These are phyloP conservation scores for Oriolus oriolus DNA, from an alignment of 2,113 vertebrate genomes.

Conservation along the genomic window DNA sequence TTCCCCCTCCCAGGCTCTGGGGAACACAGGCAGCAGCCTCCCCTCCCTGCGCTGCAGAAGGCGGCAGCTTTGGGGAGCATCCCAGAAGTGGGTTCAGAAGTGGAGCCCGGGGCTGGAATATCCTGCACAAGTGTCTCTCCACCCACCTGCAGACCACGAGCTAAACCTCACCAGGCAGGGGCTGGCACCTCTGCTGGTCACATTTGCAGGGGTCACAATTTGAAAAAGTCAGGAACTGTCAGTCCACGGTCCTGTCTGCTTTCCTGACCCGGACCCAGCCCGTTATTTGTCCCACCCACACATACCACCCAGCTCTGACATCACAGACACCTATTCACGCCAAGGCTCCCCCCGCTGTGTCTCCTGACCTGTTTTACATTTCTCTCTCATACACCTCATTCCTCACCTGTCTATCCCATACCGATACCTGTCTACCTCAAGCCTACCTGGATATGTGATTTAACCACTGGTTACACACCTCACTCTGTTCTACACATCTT, in stretches of 20 bases:
- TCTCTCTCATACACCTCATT: not conserved
- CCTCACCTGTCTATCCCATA: not conserved
- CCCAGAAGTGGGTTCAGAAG: not conserved
- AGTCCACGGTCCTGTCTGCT: fast-evolving
- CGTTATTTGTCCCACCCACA: not conserved
- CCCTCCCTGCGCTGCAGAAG: not conserved
- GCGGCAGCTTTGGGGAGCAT: not conserved
- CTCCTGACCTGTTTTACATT: not conserved
- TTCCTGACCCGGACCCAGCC: not conserved
- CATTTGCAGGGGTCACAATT: not conserved
- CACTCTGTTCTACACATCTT: not conserved
- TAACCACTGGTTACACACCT: not conserved
- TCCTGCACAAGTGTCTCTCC: not conserved
- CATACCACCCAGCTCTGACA: not conserved
- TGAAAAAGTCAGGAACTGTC: not conserved
- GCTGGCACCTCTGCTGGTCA: not conserved
- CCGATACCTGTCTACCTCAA: not conserved
- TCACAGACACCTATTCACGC: fast-evolving
- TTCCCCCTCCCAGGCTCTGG: not conserved
- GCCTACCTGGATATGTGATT: not conserved
- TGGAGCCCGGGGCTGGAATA: fast-evolving
- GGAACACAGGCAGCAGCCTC: not conserved
- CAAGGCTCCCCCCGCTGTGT: not conserved
- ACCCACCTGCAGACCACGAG: fast-evolving
- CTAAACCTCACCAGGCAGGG: not conserved